Base-by-base conservation (phyloP, 1,140 invertebrate species). In the Eueides isabella region DNA sequence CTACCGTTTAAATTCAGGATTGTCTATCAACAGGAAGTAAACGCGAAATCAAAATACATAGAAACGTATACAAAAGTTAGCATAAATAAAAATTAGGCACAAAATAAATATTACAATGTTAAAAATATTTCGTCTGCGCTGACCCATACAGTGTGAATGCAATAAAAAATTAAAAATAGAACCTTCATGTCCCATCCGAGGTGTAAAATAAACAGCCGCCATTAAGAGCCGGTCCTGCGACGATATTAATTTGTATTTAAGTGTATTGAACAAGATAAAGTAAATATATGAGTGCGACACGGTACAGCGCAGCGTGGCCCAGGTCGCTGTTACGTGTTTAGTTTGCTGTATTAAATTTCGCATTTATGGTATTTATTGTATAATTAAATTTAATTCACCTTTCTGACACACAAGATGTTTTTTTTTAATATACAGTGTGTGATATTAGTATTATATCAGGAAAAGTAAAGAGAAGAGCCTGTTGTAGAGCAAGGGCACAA, bases 161-260 rank as follows among this genome's bases (percentile, higher is more conserved):
- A 83, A 86, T 84, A 86, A 86, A 90, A 87, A 84, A 86, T 77
- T 79, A 82, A 87, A 90, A 89, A 90, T 83, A 84, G 86, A 87
- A 80, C 77, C 76, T 65, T 63, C 87, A 68, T 91, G 89, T 91
- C 88, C 88, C 85, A 86, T 87, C 84, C 79, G 87, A 91, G 91
- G 87, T 92, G 89, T 92, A 88, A 92, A 91, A 91, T 91, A 92
- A 92, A 92, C 91, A 92, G 74, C 73, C 80, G 87, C 91, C 85
- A 90, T 92, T 89, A 92, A 87, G 88, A 83, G 76, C 86, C 86
- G 87, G 86, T 85, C 87, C 88, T 86, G 82, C 77, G 85, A 76
- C 89, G 91, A 89, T 92, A 92, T 92, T 92, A 92, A 92, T 92
- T 92, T 92, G 89, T 92, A 92, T 92, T 92, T 92, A 92, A 92